Evolutionary conservation across 2,888 invertebrate genomes (phyloP), one percentile per base, ranked within the genome.

Genomic region (Drosophila mettleri): DNA sequence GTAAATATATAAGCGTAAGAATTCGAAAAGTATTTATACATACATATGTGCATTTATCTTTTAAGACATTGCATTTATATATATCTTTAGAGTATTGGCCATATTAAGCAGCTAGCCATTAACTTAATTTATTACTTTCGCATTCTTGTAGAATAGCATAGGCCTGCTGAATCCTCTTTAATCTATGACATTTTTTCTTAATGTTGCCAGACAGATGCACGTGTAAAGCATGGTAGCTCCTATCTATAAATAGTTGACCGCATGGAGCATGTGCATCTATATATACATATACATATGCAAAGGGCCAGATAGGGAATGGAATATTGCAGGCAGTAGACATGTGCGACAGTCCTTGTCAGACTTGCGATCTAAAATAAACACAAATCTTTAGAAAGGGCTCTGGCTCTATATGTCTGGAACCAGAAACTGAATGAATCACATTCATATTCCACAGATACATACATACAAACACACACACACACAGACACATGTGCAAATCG

Each of bases 241-340:
- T 22, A 10, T 22, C 75, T 74, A 74, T 60, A 75, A 75, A 74
- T 74, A 74, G 66, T 63, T 41, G 31, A 53, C 58, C 55, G 46
- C 72, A 62, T 72, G 61, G 68, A 72, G 24, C 64, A 68, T 68
- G 55, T 72, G 72, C 61, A 53, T 38, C 16, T 49, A 49, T 34
- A 34, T 24, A n/a, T n/a, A 34, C 20, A n/a, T n/a, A n/a, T 36
- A 16, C 20, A 22, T 49, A n/a, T 16, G 18, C 9, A 2, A 34
- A 59, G 10, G 38, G 20, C 7, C 36, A 43, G 38, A 29, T 43
- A 45, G 51, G 5, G 27, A 33, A 33, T 29, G n/a, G n/a, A n/a
- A 48, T n/a, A 57, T 29, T 36, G 43, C 36, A 57, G 55, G 31
- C 29, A 16, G 68, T 45, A 22, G 49, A 18, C 52, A 20, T 46